Evolutionary conservation across 2,888 invertebrate species (phyloP).

Genomic region (Sinodicranocentrus sp.): DNA sequence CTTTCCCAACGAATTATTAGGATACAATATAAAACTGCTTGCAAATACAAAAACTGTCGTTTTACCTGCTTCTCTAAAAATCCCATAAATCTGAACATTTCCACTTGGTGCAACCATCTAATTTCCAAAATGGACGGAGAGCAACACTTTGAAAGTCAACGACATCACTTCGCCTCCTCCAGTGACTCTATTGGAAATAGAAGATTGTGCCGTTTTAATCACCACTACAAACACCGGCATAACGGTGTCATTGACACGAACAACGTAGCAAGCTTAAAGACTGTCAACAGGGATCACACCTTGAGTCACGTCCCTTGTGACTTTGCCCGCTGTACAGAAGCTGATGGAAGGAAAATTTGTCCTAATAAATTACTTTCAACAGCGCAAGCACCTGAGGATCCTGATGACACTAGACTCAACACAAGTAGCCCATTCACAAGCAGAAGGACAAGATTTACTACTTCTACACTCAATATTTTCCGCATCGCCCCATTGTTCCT

Average conservation of each 20-base stretch:
- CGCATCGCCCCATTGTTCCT: constrained; percentile 50
- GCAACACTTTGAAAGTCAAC: no score
- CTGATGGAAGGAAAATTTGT: constrained; percentile 21
- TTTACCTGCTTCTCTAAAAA: no score
- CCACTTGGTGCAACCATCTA: no score
- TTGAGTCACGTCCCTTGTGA: neutral
- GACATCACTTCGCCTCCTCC: no score
- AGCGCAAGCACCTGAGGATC: constrained; percentile 52
- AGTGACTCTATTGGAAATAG: no score
- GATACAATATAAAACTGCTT: no score
- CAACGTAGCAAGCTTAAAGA: neutral
- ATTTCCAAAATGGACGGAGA: no score
- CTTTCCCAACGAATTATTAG: no score
- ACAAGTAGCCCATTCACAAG: constrained; percentile 20
- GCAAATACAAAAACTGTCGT: no score
- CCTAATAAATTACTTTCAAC: constrained; percentile 46
- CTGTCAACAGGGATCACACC: neutral
- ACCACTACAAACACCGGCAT: no score
- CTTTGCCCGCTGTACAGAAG: constrained; percentile 1
- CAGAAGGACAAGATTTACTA: constrained; percentile 41
- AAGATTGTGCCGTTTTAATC: no score
- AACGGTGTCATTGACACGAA: constrained; percentile 7
- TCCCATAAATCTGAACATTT: no score
- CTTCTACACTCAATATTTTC: constrained; percentile 55
- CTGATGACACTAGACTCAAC: neutral